Evolutionary conservation across 2,113 vertebrate genomes (phyloP), one percentile per base, ranked within the genome.

Genomic region (Dipodomys ordii): DNA sequence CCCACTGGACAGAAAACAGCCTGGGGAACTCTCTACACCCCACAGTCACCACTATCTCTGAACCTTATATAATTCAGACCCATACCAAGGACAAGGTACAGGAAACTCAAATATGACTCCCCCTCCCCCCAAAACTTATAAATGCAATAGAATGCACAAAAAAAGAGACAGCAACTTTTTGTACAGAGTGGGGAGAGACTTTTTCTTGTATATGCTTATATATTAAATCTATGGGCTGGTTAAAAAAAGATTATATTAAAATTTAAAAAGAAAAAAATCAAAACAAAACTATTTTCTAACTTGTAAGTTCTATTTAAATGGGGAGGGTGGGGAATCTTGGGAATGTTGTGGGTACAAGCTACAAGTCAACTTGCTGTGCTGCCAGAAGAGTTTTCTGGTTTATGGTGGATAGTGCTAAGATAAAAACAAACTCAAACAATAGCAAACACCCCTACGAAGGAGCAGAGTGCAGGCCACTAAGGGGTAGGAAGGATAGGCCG

Each of bases 51-150:
- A 99, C 99, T 97, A 98, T 99, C 92, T 97, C 99, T 62, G 99
- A 99, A 97, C 98, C 99, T 97, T 99, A 99, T 81, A 87, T 98
- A 96, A 99, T 99, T 97, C 99, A 99, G 98, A 99, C 99, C 98
- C 99, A 99, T 88, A 97, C 98, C 97, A 99, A 99, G 98, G 99
- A 99, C 96, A 99, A 99, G 98, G 99, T 99, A 97, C 99, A 99
- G 98, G 99, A 99, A 98, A 99, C 99, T 95, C 99, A 99, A 98
- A 99, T 99, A 97, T 99, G 98, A 99, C 98, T 97, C 97, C 97
- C 94, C 71, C 68, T 69, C 69, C 87, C 92, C 77, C 82, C 0
- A 6, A 86, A 98, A 97, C 97, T 98, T 96, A 97, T 67, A 97
- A 98, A 98, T 98, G 99, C 99, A 99, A 99, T 99, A 99, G 98